Evolutionary conservation across 2,888 invertebrate species (phyloP).

Genomic region (Embidobia sp.): DNA sequence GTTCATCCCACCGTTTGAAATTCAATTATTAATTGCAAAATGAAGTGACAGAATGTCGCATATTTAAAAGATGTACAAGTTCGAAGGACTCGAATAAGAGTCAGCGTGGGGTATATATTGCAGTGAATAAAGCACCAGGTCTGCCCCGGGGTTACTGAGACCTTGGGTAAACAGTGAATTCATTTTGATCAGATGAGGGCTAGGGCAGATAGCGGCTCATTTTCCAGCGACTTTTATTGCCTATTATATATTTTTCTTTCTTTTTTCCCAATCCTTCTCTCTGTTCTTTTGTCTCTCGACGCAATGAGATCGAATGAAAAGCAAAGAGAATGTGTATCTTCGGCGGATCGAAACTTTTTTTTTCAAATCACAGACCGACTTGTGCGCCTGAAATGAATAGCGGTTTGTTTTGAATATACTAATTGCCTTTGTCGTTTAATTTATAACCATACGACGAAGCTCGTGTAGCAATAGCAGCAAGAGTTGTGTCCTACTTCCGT

Average conservation of each 20-base stretch:
- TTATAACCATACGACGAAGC: slow-evolving; percentile 37
- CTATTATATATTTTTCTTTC: slow-evolving; percentile 28
- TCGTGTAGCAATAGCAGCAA: slow-evolving; percentile 54
- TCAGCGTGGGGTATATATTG: slow-evolving; percentile 64
- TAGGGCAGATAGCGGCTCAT: no score
- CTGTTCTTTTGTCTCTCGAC: slow-evolving; percentile 4
- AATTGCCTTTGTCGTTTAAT: slow-evolving; percentile 39
- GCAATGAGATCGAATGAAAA: slow-evolving; percentile 2
- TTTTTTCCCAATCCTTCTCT: no score
- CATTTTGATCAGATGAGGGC: slow-evolving; percentile 73
- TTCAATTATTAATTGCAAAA: no score
- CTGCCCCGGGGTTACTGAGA: slow-evolving; percentile 65
- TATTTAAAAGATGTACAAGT: no score
- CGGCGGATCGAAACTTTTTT: not conserved
- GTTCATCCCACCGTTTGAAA: no score
- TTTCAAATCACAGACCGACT: no score
- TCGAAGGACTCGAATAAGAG: no score
- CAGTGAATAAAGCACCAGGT: slow-evolving; percentile 62
- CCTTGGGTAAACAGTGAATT: slow-evolving; percentile 73
- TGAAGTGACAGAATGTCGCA: no score
- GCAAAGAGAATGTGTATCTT: not conserved
- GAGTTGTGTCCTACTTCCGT: slow-evolving; percentile 59
- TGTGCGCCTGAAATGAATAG: no score
- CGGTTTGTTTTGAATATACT: slow-evolving; percentile 12
- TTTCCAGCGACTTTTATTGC: slow-evolving; percentile 65